A percentile compares a stretch with the other conserved stretches of the same genome.
Evolutionary conservation across 2,888 invertebrate genomes (phyloP).

Genomic region (Trypoxylon attenuatum): DNA sequence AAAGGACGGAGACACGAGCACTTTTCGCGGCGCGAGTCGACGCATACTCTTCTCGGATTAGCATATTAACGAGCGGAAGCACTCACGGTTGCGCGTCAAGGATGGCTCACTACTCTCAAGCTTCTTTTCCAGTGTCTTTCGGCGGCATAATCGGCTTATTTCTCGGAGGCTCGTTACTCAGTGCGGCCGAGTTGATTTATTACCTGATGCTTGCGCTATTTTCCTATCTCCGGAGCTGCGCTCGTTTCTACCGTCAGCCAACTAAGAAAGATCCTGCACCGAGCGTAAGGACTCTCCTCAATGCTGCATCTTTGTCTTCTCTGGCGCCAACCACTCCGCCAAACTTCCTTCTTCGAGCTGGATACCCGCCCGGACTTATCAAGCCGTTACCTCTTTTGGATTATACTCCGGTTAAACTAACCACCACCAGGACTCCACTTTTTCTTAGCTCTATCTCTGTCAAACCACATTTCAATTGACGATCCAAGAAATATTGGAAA

Average conservation of each 20-base stretch:
- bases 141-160: conserved; percentile 76
- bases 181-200: conserved; percentile 74
- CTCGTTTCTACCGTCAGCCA: background rate
- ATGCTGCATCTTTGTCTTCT: no score
- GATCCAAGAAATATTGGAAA: conserved; percentile 41
- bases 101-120: background rate
- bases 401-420: conserved; percentile 40
- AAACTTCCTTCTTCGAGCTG: no score
- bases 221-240: conserved; percentile 8
- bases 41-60: conserved; percentile 34
- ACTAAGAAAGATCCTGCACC: background rate
- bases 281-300: background rate
- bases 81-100: background rate
- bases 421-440: conserved; percentile 36
- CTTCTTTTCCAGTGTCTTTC: conserved; percentile 70
- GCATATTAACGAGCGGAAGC: conserved; percentile 32
- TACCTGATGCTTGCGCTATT: conserved; percentile 23
- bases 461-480: conserved; percentile 40
- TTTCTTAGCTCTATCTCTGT: conserved; percentile 32
- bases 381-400: conserved; percentile 30
- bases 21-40: background rate
- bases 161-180: conserved; percentile 75
- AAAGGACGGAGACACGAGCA: no score
- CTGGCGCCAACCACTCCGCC: no score
- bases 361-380: background rate